Evolutionary conservation across 2,797 vertebrate genomes (phyloP).

Genomic region (Acrocephalus scirpaceus): DNA sequence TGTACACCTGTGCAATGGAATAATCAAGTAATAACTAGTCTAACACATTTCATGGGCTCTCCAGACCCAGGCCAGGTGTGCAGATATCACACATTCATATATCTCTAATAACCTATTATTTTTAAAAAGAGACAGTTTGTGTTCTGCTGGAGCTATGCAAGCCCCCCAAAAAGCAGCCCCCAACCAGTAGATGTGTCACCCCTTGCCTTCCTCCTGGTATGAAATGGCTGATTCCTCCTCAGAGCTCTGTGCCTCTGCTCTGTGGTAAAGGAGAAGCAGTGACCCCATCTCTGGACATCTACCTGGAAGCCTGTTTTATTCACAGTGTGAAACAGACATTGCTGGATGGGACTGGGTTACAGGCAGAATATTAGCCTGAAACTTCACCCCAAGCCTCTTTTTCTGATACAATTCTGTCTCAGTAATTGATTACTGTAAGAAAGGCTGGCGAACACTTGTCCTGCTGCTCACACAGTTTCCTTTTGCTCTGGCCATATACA

Average conservation of each 20-base stretch:
- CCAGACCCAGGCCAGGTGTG: conserved; percentile 6
- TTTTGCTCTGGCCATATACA: neutral
- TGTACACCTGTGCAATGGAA: conserved; percentile 12
- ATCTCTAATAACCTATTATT: neutral
- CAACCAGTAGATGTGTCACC: neutral
- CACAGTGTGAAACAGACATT: neutral
- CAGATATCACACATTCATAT: neutral
- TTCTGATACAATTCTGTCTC: neutral
- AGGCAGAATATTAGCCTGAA: neutral
- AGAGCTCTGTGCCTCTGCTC: neutral
- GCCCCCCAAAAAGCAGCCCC: neutral
- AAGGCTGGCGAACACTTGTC: neutral
- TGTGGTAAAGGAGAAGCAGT: neutral
- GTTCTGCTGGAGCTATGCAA: neutral
- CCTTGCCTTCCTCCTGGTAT: neutral
- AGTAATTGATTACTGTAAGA: neutral
- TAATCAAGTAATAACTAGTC: conserved; percentile 33
- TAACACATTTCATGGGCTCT: neutral
- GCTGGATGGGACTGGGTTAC: neutral
- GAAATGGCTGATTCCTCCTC: neutral
- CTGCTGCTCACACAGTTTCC: neutral
- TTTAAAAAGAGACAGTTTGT: neutral
- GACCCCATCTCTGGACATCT: neutral
- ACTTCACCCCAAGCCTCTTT: neutral
- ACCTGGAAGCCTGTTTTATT: neutral